Evolutionary conservation across 2,888 invertebrate genomes (phyloP), one percentile per base, ranked within the genome.

Genomic region (Coremacera marginata): DNA sequence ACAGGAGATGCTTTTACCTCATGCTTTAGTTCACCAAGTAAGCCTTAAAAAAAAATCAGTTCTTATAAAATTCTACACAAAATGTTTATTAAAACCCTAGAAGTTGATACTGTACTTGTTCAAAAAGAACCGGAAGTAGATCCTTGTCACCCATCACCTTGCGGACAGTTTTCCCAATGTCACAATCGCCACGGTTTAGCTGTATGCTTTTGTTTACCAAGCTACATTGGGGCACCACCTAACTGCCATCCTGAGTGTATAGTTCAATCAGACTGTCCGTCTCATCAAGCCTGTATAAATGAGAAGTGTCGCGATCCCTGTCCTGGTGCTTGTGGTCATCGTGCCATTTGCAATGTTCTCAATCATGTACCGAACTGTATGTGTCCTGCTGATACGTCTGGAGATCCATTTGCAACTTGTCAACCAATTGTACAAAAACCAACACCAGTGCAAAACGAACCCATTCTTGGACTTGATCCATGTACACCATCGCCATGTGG

Each of bases 331-430:
- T 95, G 95, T 88, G 95, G 95, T 51, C 89, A 91, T 77, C 93
- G 94, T 86, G 91, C 95, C 0, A 90, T 91, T 68, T 95, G 95
- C 82, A 91, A 92, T 81, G 94, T 94, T 31, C 92, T 94, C 31
- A 92, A 92, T 80, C 93, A 93, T 83, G 91, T 93, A 83, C 95
- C 95, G 1, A 93, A 94, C 84, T 95, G 95, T 85, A 92, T 92
- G 80, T 95, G 95, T 86, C 92, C 92, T 79, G 81, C 89, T 0
- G 91, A 92, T 51, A 93, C 91, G 83, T 92, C 89, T 2, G 92
- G 92, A 14, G 84, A 89, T 91, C 94, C 95, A 0, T 94, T 95
- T 86, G 91, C 90, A 71, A 91, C 90, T 79, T 95, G 95, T 86
- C 88, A 91, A 88, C 92, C 34, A 11, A 44, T 44, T 8, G 4